Evolutionary conservation across 2,113 vertebrate genomes (phyloP).

Genomic region (Ovis canadensis): DNA sequence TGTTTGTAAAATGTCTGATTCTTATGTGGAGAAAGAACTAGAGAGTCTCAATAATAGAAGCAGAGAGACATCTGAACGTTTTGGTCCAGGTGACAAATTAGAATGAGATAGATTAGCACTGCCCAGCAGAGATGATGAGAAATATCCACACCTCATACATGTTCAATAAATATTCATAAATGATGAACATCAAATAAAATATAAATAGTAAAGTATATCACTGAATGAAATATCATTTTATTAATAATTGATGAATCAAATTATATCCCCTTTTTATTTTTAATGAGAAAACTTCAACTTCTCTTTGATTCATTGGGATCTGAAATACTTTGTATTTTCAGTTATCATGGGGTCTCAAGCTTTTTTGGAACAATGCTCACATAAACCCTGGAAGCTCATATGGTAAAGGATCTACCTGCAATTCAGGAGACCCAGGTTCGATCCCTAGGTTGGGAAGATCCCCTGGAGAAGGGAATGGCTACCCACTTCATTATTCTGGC

Average conservation of each 20-base stretch:
- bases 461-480: background rate
- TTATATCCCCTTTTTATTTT: background rate
- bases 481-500: background rate
- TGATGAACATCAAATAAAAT: background rate
- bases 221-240: background rate
- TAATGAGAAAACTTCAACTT: background rate
- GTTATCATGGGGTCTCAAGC: background rate
- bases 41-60: background rate
- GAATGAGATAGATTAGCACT: background rate
- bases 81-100: background rate
- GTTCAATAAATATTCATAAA: background rate
- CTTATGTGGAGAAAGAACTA: background rate
- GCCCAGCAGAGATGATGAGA: background rate
- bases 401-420: background rate
- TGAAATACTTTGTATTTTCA: background rate
- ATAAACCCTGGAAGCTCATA: background rate
- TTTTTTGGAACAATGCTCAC: background rate
- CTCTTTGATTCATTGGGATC: background rate
- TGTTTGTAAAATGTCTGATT: background rate
- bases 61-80: background rate
- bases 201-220: background rate
- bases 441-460: background rate
- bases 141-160: background rate
- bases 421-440: accelerated
- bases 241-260: background rate